Evolutionary conservation across 35 echinoderm and acorn worm species (phyloP), one percentile per base, ranked within the genome.

Genomic region (Apostichopus californicus): DNA sequence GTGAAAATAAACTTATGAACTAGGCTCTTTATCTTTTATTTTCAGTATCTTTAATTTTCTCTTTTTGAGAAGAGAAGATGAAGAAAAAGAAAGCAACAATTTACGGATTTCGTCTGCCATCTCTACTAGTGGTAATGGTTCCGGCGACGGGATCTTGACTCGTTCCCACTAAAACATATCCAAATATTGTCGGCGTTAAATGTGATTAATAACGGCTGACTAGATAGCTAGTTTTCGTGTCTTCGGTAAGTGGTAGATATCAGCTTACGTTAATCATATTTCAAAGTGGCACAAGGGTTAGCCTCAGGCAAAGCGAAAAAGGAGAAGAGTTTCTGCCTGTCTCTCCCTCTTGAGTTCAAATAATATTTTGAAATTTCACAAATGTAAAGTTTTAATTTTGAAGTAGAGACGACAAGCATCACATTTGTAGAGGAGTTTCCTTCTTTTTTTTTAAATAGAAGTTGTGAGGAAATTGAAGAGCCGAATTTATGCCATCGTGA

Each of bases 221-320:
- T 66, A 9, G 63, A 12, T 17, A 12, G 15, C 63, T 46, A 46
- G 63, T 12, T 66, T 9, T 66, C 63, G 15, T 66, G 63, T 66
- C 63, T 12, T 9, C 63, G 63, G 63, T 66, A 66, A 66, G 63
- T 66, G 28, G 79, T 82, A 54, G 20, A 26, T 82, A 82, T 82
- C 79, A 82, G 79, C 28, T 82, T 82, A 82, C 79, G 18, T 54
- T 28, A 82, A 54, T 82, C 79, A 82, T 82, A 82, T 82, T 82
- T 82, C 79, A 82, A 56, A 55, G 20, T 6, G 79, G 55, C 34
- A 54, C 79, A 82, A 55, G 55, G 79, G 79, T 54, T 26, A 82
- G 79, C 79, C 79, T 54, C 7, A 55, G 79, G 79, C 79, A 82
- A 10, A 15, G 3, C 15, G 24, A 46, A 82, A 26, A 17, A 66